Evolutionary conservation across 1,140 invertebrate species (phyloP).

Genomic region (Patella vulgata): DNA sequence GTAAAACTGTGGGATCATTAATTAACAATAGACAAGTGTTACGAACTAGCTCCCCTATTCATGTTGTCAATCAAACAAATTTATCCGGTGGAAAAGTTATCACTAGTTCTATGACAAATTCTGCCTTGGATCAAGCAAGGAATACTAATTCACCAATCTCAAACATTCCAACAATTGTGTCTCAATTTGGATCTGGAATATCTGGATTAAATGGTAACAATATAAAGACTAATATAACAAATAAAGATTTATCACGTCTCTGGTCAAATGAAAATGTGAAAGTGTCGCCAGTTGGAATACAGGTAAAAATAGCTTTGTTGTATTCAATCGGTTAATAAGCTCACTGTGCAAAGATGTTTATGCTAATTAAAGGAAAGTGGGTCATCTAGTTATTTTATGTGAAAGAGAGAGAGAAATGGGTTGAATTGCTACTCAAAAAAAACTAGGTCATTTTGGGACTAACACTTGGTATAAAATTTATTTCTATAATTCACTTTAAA

Average conservation of each 20-base stretch:
- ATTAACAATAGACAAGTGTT: neutral
- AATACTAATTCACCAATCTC: neutral
- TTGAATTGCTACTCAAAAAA: constrained; percentile 4
- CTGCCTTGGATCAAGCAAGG: neutral
- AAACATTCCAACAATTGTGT: constrained; percentile 18
- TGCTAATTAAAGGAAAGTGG: neutral
- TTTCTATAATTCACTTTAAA: too few relatives aligned
- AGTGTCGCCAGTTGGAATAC: constrained; percentile 35
- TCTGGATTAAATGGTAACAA: neutral
- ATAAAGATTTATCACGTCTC: constrained; percentile 55
- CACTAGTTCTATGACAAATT: constrained; percentile 2
- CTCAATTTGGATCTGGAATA: neutral
- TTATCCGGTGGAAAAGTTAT: constrained; percentile 22
- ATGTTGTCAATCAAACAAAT: constrained; percentile 28
- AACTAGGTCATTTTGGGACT: too few relatives aligned
- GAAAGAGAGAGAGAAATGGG: neutral
- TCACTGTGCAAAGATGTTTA: too few relatives aligned
- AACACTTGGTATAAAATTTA: too few relatives aligned
- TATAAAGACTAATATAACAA: constrained; percentile 42
- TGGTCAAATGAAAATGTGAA: constrained; percentile 59
- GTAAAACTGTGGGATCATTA: constrained; percentile 1
- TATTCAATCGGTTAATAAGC: too few relatives aligned
- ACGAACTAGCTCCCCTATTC: constrained; percentile 25
- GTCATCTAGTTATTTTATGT: neutral
- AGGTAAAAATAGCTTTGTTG: too few relatives aligned